Base-by-base conservation (phyloP, 1,140 invertebrate genomes). In the Steinernema feltiae region DNA sequence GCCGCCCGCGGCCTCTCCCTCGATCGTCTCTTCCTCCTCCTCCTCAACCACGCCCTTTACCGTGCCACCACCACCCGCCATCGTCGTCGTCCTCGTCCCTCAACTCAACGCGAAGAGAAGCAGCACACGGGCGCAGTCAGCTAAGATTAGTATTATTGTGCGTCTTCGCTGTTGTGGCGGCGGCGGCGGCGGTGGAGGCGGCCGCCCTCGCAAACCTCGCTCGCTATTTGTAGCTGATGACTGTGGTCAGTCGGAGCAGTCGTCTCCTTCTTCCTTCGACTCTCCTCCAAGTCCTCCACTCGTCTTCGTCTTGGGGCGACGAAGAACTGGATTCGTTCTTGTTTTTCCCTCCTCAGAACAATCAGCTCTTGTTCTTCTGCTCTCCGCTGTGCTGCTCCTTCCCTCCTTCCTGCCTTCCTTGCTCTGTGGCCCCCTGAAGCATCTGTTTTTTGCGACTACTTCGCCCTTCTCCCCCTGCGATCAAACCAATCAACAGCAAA, bases 141-240 rank as follows among this genome's bases (percentile, higher is more conserved):
- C 53, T 63, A 63, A 63, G 53, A 63, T 63, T 63, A 63, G 53
- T 63, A 27, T 27, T 12, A 27, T 63, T n/a, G 41, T 46, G 41
- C n/a, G 41, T 46, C 41, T 7, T n/a, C 41, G 41, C 7, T 7
- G 7, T 46, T 46, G 41, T n/a, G 41, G 41, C n/a, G n/a, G n/a
- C n/a, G 53, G 53, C 24, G 53, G 53, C 24, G 53, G 53, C 53
- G 53, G 53, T 63, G 53, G 53, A 63, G 53, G 53, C 53, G 53
- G 53, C 53, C 53, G 53, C 53, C 53, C 2, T 15, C 53, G 53
- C 53, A 63, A 3, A 15, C 53, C 53, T 27, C 53, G 12, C 7
- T 18, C 18, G 53, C 53, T 63, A 63, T 63, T 63, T 63, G 53
- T 63, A 63, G 53, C 15, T 27, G 53, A 63, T 63, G 53, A 63